phyloP scores from a whole-genome alignment of 2,888 invertebrate genomes.

The Steinernema hermaphroditum region DNA sequence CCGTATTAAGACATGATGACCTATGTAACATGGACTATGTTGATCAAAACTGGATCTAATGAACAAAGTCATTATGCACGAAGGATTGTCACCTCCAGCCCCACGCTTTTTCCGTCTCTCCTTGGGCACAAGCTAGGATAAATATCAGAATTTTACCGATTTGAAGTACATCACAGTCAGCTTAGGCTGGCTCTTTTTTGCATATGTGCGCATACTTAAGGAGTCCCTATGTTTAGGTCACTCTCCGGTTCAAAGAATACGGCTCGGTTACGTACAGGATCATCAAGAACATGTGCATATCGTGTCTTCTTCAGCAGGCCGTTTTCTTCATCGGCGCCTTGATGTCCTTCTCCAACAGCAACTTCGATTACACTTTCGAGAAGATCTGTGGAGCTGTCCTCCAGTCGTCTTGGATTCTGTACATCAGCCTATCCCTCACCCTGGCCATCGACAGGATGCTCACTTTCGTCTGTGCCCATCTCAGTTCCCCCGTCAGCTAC shows the following conservation, averaged over 20 bases:
- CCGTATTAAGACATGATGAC: no score
- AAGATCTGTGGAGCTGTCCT: neutral
- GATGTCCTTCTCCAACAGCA: neutral
- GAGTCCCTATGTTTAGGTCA: neutral
- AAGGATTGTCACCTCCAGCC: no score
- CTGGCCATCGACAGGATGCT: conserved; percentile 7
- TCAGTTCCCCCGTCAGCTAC: neutral
- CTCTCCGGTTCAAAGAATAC: conserved; percentile 5
- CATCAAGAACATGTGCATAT: conserved; percentile 7
- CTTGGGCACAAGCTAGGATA: no score
- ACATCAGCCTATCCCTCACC: neutral
- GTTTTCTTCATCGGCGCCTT: conserved; percentile 12
- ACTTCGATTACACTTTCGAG: conserved; percentile 3
- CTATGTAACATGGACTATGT: no score
- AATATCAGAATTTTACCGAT: no score
- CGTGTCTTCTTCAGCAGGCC: neutral
- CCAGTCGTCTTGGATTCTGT: conserved; percentile 1
- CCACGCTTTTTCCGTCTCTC: no score
- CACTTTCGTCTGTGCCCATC: neutral
- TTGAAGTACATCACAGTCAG: no score
- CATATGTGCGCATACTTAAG: no score
- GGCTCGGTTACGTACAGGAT: conserved; percentile 3
- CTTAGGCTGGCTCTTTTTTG: no score
- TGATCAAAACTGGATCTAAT: no score
- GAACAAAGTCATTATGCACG: no score